Conservation (phyloP, 2,113 vertebrate species). For the Natator depressus region DNA sequence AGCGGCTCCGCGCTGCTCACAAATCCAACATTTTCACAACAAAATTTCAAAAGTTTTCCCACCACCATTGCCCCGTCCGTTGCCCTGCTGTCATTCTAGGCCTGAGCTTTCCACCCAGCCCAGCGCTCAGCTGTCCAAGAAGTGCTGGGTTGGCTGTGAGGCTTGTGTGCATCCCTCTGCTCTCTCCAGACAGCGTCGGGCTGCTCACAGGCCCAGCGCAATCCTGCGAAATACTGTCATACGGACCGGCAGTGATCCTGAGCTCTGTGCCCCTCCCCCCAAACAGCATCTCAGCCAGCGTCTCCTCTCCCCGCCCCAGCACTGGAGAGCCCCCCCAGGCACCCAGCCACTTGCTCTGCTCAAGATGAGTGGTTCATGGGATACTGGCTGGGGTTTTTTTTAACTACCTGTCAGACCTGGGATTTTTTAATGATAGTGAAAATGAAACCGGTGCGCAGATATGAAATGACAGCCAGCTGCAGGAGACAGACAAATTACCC, state of each 20-base stretch:
- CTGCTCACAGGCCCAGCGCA: background rate
- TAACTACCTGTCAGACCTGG: conserved; percentile 73
- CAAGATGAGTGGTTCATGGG: background rate
- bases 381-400: background rate
- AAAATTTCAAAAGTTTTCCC: background rate
- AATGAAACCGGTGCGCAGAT: conserved; percentile 65
- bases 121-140: background rate
- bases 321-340: accelerated
- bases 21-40: background rate
- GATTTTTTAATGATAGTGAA: conserved; percentile 48
- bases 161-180: background rate
- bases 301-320: background rate
- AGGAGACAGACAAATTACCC: conserved; percentile 73
- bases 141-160: no score
- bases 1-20: background rate
- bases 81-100: background rate
- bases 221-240: accelerated
- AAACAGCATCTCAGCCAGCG: background rate
- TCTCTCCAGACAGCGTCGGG: background rate
- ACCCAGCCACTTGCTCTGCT: background rate
- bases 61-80: no score
- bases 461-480: conserved; percentile 72
- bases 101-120: background rate
- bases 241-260: background rate
- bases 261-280: background rate